Conservation (phyloP, 2,888 invertebrate genomes). For the Epinotia demarniana region DNA sequence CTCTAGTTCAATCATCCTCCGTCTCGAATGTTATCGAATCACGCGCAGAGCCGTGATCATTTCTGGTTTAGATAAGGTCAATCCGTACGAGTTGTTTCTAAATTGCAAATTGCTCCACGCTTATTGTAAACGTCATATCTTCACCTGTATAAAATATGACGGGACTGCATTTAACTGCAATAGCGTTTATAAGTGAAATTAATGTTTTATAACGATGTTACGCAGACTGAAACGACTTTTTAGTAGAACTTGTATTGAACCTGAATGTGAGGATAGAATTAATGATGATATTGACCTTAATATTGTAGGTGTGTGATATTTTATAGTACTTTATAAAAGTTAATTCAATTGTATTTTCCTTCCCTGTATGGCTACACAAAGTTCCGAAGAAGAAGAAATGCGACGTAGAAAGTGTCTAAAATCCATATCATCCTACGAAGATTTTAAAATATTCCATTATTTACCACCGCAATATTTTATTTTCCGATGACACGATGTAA, state of each 20-base stretch:
- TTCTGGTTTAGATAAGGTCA: slow-evolving; percentile 30
- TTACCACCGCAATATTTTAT: background rate
- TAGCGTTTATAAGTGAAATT: background rate
- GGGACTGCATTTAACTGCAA: background rate
- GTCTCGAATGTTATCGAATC: slow-evolving; percentile 32
- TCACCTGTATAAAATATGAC: background rate
- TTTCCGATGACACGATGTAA: background rate
- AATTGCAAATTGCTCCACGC: slow-evolving; percentile 4
- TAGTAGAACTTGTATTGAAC: background rate
- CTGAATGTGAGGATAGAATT: background rate
- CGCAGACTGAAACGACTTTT: background rate
- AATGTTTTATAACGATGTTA: slow-evolving; percentile 5
- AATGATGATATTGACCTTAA: background rate
- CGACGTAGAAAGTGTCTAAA: no score
- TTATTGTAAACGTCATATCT: background rate
- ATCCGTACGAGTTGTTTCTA: slow-evolving; percentile 5
- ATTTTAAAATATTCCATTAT: slow-evolving; percentile 4
- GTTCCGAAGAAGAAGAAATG: background rate
- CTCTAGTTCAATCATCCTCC: slow-evolving; percentile 24
- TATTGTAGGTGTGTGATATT: background rate
- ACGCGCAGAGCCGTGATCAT: slow-evolving; percentile 23
- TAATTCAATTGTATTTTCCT: background rate
- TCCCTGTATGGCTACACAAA: background rate
- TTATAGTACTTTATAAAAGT: no score
- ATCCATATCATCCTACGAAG: background rate